Conservation (phyloP, 2,113 vertebrate genomes). For the Vulpes lagopus region DNA sequence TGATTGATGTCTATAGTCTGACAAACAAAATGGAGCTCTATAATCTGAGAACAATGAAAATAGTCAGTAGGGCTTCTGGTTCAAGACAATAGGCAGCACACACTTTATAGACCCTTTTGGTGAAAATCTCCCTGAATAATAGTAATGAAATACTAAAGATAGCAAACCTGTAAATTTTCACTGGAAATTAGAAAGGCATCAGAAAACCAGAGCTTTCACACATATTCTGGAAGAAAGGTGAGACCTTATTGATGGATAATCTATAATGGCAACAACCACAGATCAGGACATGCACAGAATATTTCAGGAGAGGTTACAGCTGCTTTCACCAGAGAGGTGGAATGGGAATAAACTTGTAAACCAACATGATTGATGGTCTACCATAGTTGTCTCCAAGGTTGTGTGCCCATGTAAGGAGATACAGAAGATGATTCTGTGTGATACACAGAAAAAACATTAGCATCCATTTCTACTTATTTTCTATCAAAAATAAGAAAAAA, state of each 20-base stretch:
- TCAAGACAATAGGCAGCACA: background rate
- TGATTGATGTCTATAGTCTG: background rate
- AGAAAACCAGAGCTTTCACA: background rate
- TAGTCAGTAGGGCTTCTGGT: background rate
- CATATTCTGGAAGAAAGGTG: conserved; percentile 14
- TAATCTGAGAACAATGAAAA: conserved; percentile 33
- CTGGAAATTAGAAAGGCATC: background rate
- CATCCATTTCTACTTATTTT: conserved; percentile 22
- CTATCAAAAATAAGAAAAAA: background rate
- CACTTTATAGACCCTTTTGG: background rate
- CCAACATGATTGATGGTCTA: background rate
- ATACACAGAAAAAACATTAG: background rate
- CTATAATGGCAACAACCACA: background rate
- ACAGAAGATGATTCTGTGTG: background rate
- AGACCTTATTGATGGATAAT: background rate
- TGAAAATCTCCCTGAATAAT: background rate
- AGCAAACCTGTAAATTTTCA: conserved; percentile 31
- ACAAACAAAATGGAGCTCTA: background rate
- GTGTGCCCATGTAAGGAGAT: background rate
- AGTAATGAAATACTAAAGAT: conserved; percentile 2
- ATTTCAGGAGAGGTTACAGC: background rate
- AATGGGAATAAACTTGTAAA: conserved; percentile 21
- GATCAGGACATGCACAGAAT: background rate
- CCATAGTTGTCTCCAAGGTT: background rate
- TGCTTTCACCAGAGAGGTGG: background rate